phyloP scores from a whole-genome alignment of 2,797 vertebrate species.

The Stomatorhinus walkeri region DNA sequence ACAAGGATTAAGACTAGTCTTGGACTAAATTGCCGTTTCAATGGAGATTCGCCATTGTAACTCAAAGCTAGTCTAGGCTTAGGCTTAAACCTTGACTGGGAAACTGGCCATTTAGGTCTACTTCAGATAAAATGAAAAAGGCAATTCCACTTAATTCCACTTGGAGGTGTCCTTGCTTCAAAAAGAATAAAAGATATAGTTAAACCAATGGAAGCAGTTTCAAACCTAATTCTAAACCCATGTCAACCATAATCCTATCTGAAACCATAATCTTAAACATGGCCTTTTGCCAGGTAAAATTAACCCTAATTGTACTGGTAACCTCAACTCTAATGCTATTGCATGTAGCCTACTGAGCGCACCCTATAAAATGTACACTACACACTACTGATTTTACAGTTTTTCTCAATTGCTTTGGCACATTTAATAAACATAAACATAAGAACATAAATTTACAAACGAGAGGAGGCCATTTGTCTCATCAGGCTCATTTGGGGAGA shows the following conservation, averaged over 20 bases:
- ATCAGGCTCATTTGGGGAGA: too few species aligned
- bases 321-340: not conserved
- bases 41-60: too few species aligned
- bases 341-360: not conserved
- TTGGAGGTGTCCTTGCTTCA: not conserved
- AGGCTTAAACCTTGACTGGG: too few species aligned
- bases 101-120: not conserved
- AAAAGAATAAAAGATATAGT: not conserved
- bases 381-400: not conserved
- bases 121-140: not conserved
- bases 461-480: too few species aligned
- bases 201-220: not conserved
- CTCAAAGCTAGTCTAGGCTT: too few species aligned
- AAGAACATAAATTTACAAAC: too few species aligned
- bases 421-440: not conserved
- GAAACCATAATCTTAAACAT: not conserved
- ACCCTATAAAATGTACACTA: not conserved
- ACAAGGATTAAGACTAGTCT: too few species aligned
- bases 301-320: not conserved
- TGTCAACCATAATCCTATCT: not conserved
- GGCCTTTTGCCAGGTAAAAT: not conserved
- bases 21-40: too few species aligned
- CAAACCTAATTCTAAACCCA: not conserved
- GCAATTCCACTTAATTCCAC: not conserved
- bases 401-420: not conserved